Evolutionary conservation across 2,888 invertebrate genomes (phyloP), one percentile per base, ranked within the genome.

Genomic region (Cephus rjabovi): DNA sequence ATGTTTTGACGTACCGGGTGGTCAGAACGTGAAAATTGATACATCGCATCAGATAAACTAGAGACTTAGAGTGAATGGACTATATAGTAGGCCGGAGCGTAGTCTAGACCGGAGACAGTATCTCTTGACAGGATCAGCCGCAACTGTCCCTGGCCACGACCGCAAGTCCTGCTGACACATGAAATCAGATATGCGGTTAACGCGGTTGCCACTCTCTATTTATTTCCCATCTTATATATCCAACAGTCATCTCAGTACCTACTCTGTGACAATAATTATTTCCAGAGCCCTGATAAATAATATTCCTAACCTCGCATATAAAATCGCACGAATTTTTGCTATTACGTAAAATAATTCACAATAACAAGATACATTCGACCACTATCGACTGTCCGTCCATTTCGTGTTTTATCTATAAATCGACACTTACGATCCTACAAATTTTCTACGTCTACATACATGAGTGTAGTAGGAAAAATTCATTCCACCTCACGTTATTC

Each of bases 11-110:
- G 71, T 78, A 78, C 79, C 77, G 82, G 82, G 78, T 79, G 80
- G 79, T 80, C 78, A 74, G 78, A 75, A 76, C 80, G 80, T 78
- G 84, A 85, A 86, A 84, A 86, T 82, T 85, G 87, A 86, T 87
- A 80, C 75, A 80, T 79, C 81, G 81, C 78, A 79, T 79, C 81
- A 82, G 86, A 86, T 87, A 84, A 83, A 79, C 56, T 68, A 73
- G 69, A 75, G 78, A 76, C 76, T 74, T 71, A 56, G 35, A 75
- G 79, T 81, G 84, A 85, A 84, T 82, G 83, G 81, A 80, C 79
- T 77, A 80, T 82, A 77, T 77, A 81, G 76, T 76, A 75, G 79
- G 74, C 77, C 33, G 71, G 71, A 71, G 71, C 31, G 2, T 71
- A 30, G 71, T 34, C 31, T 33, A 34, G 71, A 71, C 71, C 31